Evolutionary conservation across 2,113 vertebrate genomes (phyloP).

Genomic region (Corydoras maculifer): DNA sequence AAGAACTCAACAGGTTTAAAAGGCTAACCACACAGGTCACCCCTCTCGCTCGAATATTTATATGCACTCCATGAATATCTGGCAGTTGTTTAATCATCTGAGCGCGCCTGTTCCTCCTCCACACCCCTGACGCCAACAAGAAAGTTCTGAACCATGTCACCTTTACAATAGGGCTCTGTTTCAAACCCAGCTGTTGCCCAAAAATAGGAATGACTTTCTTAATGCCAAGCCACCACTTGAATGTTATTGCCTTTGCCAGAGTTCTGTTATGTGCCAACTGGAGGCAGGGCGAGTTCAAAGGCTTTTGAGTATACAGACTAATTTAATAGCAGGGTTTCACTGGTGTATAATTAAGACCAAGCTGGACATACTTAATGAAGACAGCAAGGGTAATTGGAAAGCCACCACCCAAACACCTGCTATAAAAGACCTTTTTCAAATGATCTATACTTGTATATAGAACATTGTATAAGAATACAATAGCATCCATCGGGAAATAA

Average conservation of each 20-base stretch:
- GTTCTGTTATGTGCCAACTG: slow-evolving; percentile 49
- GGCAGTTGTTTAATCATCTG: slow-evolving; percentile 58
- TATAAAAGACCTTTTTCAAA: not conserved
- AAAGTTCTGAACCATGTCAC: slow-evolving; percentile 59
- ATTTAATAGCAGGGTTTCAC: slow-evolving; percentile 40
- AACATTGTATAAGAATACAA: too few species aligned
- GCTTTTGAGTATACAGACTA: slow-evolving; percentile 36
- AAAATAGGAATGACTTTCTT: slow-evolving; percentile 58
- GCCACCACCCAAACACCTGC: slow-evolving; percentile 9
- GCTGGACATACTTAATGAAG: slow-evolving; percentile 29
- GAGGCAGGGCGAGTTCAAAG: slow-evolving; percentile 43
- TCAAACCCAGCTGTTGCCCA: slow-evolving; percentile 58
- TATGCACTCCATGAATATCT: slow-evolving; percentile 47
- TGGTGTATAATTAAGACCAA: slow-evolving; percentile 43
- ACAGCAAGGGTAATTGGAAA: not conserved
- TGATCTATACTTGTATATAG: too few species aligned
- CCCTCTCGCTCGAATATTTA: slow-evolving; percentile 59
- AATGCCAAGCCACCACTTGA: slow-evolving; percentile 46
- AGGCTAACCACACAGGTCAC: slow-evolving; percentile 53
- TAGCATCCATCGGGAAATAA: not conserved
- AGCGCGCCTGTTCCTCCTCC: slow-evolving; percentile 41
- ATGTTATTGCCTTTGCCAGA: slow-evolving; percentile 46
- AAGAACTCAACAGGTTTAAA: slow-evolving; percentile 58
- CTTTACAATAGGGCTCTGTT: slow-evolving; percentile 52
- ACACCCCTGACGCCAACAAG: slow-evolving; percentile 44